Base-by-base conservation (phyloP, 1,140 invertebrate genomes). In the Drosophila micromelanica region DNA sequence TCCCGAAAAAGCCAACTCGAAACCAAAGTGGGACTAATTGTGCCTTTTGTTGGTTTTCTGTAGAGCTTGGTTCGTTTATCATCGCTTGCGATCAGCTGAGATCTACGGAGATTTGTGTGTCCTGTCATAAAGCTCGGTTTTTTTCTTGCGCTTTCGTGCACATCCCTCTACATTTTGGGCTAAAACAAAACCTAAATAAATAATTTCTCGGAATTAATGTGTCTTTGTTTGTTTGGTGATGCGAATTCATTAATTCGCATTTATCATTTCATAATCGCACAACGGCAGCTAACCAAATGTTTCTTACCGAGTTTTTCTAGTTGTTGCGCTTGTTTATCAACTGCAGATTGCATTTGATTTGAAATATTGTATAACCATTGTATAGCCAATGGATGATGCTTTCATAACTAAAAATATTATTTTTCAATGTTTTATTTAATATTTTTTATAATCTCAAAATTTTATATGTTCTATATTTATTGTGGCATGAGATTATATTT, bases 71-170 rank as follows among this genome's bases (percentile, higher is more conserved):
- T 15, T 42, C 55, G 38, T 57, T 61, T 70, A 57, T 73, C 78
- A 62, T 75, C 61, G 54, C 60, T 65, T 64, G 57, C 68, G 74
- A 87, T 52, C 49, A 15, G 43, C 27, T 8, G 49, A 35, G 38
- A 40, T 84, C 76, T 62, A 49, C 23, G 46, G 77, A 80, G 78
- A 87, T 87, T 78, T 87, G 75, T 82, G 82, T 86, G 78, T 86
- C 81, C 81, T 87, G 82, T 87, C 82, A 76, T 62, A 78, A 64
- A 52, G 56, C 38, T 73, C 35, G 76, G 49, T 77, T 80, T 80
- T 80, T 35, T 32, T 6, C 30, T 32, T 32, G 5, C 2, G 7
- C 32, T 35, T 35, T 35, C 23, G 37, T 40, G 52, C 32, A 9
- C 37, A 37, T 59, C 40, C 42, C 40, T 57, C 9, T 43, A 12